Base-by-base conservation (phyloP, 37 sponge, comb jelly and placozoan genomes). In the Haliclona indistincta region DNA sequence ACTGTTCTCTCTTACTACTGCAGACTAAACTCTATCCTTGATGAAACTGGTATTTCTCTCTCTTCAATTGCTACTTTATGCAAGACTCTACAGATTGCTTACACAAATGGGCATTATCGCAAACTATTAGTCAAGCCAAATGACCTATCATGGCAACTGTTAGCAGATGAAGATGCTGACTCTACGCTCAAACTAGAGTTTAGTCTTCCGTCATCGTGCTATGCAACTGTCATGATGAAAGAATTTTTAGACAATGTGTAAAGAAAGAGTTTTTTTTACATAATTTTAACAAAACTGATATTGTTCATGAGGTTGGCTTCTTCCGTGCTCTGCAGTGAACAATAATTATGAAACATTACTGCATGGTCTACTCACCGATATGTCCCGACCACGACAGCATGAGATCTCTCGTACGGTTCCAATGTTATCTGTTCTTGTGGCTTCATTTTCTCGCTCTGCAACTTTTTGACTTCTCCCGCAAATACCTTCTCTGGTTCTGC, bases 401-500 rank as follows among this genome's bases (percentile, higher is more conserved):
- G 99, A 71, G 95, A 96, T 78, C 99, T 68, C 70, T 98, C 99
- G 55, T 98, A 98, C 0, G 99, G 99, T 58, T 98, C 99, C 28
- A 98, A 64, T 0, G 99, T 98, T 62, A 98, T 68, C 71, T 98
- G 99, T 44, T 98, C 99, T 38, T 92, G 91, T n/a, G 99, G 99
- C 55, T 93, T 92, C 60, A 98, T 78, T 78, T 89, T 84, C 77
- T 98, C 99, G 54, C 91, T 61, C 58, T 89, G 90, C 36, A 98
- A 66, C 74, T 95, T 98, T 85, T 95, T 89, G 8, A 96, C 82
- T 77, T 98, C 99, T 0, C 81, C 93, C 67, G 96, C 99, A 86
- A 98, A 98, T n/a, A 98, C 96, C 33, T 93, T 89, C 32, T 85
- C 84, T 38, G 99, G 96, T 62, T 95, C 96, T 33, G 99, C 99